Evolutionary conservation across 2,797 vertebrate genomes (phyloP), one percentile per base, ranked within the genome.

Genomic region (Pyrocephalus nanus): DNA sequence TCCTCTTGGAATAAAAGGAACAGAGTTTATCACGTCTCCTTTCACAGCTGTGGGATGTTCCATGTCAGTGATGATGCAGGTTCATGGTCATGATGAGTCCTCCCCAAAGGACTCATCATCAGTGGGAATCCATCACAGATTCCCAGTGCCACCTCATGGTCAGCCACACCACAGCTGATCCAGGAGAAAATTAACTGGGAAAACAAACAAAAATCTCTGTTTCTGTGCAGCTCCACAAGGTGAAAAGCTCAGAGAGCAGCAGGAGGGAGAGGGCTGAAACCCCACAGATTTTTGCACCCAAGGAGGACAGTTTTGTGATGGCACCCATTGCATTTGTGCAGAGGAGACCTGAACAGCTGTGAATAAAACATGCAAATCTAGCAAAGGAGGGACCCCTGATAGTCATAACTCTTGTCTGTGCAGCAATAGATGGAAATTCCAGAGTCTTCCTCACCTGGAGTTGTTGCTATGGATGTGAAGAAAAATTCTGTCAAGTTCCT

Each of bases 61-160:
- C 43, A 29, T 2, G 13, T 38, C 14, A 45, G 13, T 3, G 3
- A 29, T 58, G 3, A 1, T 2, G 6, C 3, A 3, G 40, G 30
- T 81, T 34, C 1, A 0, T 42, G 57, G 43, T 57, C 5, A 3
- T 18, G 43, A 4, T 50, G 5, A 38, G 42, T 22, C 32, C 64
- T 55, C 18, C 2, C 29, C 3, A 12, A 15, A 64, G 82, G n/a
- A n/a, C n/a, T n/a, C n/a, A n/a, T n/a, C n/a, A n/a, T n/a, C n/a
- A n/a, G n/a, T n/a, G n/a, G n/a, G n/a, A n/a, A n/a, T n/a, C n/a
- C 2, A 7, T 20, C 40, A 8, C 3, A 0, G 6, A 2, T 73
- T 53, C 38, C 76, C 19, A 11, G 47, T 55, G 42, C 64, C 2
- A 5, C 26, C 26, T 45, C 25, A 8, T 12, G 55, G 23, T 64